phyloP scores from a whole-genome alignment of 2,113 vertebrate genomes.

The Tympanuchus pallidicinctus region DNA sequence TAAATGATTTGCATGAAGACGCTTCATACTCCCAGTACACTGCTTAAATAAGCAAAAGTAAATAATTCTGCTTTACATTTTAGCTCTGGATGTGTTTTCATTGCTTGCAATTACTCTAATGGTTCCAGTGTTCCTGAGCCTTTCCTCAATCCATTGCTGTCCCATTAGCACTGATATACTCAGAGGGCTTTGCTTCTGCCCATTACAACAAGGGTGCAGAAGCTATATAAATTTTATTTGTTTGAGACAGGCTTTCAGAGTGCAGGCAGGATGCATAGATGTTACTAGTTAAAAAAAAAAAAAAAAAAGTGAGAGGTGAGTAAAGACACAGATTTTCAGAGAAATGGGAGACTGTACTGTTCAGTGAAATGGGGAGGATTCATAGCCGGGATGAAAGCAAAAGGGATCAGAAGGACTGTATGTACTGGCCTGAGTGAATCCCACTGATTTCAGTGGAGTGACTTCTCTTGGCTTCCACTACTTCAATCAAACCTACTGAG shows the following conservation, averaged over 20 bases:
- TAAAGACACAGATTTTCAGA: not conserved
- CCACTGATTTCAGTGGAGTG: not conserved
- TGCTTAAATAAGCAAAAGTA: constrained; percentile 20
- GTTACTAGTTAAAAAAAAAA: not conserved
- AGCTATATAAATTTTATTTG: not conserved
- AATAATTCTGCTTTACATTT: not conserved
- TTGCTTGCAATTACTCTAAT: not conserved
- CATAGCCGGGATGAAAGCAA: not conserved
- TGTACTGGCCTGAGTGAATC: not conserved
- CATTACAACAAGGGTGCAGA: not conserved
- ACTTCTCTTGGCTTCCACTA: constrained; percentile 3
- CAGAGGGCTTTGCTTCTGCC: not conserved
- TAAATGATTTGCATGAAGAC: not conserved
- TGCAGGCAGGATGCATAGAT: not conserved
- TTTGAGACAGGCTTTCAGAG: not conserved
- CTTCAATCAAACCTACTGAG: not conserved
- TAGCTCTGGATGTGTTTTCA: not conserved
- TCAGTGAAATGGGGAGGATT: constrained; percentile 1
- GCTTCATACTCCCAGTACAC: not conserved
- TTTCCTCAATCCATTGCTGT: not conserved
- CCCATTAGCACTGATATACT: not conserved
- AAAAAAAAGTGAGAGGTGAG: not conserved
- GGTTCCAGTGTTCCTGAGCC: not conserved
- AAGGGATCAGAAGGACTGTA: not conserved
- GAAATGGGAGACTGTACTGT: not conserved